phyloP scores from a whole-genome alignment of 2,888 invertebrate species.

The Augochlorella aurata region DNA sequence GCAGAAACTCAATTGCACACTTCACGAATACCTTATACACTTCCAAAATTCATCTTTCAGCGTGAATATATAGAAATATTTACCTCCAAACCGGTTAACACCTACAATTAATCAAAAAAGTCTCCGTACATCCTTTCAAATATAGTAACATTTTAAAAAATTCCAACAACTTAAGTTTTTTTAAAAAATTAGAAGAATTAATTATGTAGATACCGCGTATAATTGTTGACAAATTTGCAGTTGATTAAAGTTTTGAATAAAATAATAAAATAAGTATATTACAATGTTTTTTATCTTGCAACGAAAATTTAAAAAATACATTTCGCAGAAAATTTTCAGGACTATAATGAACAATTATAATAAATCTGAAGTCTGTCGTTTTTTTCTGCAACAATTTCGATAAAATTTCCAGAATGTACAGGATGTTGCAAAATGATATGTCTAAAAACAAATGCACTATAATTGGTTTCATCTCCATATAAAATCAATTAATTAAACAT shows the following conservation, averaged over 20 bases:
- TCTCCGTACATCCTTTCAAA: not conserved
- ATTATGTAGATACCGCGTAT: not conserved
- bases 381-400: no score
- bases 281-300: not conserved
- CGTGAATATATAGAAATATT: not conserved
- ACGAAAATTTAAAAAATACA: not conserved
- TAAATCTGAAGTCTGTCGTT: no score
- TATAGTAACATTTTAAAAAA: not conserved
- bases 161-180: not conserved
- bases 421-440: no score
- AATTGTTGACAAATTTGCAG: no score
- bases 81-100: not conserved
- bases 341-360: no score
- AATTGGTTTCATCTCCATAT: no score
- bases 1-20: not conserved
- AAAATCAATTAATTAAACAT: no score
- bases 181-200: not conserved
- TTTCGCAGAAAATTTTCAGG: not conserved
- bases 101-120: not conserved
- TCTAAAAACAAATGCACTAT: no score
- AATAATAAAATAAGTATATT: not conserved
- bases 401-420: no score
- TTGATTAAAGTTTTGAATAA: no score
- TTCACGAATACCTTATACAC: slow-evolving; percentile 18
- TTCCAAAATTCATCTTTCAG: slow-evolving; percentile 2